A percentile compares a stretch with the other conserved stretches of the same genome.
phyloP scores from a whole-genome alignment of 2,797 vertebrate genomes.

The Argya squamiceps region DNA sequence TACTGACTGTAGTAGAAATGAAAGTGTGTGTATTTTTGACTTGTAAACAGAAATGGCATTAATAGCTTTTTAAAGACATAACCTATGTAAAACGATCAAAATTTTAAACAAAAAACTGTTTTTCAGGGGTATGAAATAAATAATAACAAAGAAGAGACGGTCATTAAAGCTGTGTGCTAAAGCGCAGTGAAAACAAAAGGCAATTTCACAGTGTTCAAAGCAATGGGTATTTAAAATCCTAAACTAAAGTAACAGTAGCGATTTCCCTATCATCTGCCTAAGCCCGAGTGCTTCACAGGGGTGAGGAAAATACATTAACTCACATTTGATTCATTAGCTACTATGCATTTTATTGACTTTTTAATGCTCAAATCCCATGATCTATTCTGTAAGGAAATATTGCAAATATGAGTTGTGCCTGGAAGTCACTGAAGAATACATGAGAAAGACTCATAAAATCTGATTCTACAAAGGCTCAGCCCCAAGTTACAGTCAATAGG shows the following conservation, averaged over 20 bases:
- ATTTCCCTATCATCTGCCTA: not conserved
- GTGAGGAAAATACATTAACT: not conserved
- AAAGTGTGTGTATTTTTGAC: not conserved
- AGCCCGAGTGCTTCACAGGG: not conserved
- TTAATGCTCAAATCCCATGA: not conserved
- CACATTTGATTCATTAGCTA: not conserved
- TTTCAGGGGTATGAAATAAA: not conserved
- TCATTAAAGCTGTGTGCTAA: not conserved
- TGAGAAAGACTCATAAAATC: not conserved
- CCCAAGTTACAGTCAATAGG: not conserved
- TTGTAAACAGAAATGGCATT: not conserved
- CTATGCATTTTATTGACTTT: not conserved
- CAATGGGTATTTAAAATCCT: not conserved
- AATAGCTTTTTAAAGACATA: not conserved
- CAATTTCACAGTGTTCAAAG: not conserved
- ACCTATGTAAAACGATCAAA: not conserved
- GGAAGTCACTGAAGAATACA: not conserved
- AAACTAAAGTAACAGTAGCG: not conserved
- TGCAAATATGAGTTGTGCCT: not conserved
- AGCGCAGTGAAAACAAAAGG: not conserved
- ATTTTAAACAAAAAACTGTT: not conserved
- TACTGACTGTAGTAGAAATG: not conserved
- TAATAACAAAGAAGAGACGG: not conserved
- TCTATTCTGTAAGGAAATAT: not conserved
- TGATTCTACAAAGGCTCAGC: not conserved